Percentiles rank a stretch among this genome's conserved stretches.
These are phyloP conservation scores for Leptodactylus fallax DNA, from an alignment of 2,797 vertebrate genomes.

Conservation along the genomic window DNA sequence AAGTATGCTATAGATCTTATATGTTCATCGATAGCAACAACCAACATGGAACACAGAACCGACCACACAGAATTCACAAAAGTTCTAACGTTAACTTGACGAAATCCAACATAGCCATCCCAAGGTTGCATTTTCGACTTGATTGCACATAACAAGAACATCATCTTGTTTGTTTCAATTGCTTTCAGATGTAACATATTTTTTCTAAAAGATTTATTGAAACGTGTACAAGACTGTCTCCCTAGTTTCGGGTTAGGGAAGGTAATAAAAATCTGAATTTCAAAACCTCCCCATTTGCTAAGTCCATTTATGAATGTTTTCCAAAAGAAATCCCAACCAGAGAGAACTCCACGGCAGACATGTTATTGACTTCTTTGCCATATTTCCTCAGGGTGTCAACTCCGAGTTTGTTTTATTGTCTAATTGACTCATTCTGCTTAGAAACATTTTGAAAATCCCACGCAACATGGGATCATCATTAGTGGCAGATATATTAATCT, in stretches of 20 bases:
- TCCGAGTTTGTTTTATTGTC: constrained; percentile 57
- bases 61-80: background rate
- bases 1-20: background rate
- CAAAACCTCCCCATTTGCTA: constrained; percentile 52
- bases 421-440: constrained; percentile 59
- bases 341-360: constrained; percentile 44
- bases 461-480: constrained; percentile 53
- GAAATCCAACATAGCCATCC: constrained; percentile 35
- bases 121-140: constrained; percentile 43
- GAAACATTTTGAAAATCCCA: constrained; percentile 40
- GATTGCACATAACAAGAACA: constrained; percentile 48
- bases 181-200: constrained; percentile 53
- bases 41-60: background rate
- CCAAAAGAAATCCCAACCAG: constrained; percentile 50
- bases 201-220: constrained; percentile 35
- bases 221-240: constrained; percentile 33
- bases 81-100: constrained; percentile 12
- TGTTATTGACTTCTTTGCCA: constrained; percentile 52
- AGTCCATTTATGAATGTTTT: constrained; percentile 59
- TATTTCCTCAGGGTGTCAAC: constrained; percentile 59
- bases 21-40: background rate
- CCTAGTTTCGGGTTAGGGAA: constrained; percentile 41
- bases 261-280: constrained; percentile 48
- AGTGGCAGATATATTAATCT: constrained; percentile 57
- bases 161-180: constrained; percentile 57